Conservation (phyloP, 2,797 vertebrate genomes). For the Acanthurus tractus region DNA sequence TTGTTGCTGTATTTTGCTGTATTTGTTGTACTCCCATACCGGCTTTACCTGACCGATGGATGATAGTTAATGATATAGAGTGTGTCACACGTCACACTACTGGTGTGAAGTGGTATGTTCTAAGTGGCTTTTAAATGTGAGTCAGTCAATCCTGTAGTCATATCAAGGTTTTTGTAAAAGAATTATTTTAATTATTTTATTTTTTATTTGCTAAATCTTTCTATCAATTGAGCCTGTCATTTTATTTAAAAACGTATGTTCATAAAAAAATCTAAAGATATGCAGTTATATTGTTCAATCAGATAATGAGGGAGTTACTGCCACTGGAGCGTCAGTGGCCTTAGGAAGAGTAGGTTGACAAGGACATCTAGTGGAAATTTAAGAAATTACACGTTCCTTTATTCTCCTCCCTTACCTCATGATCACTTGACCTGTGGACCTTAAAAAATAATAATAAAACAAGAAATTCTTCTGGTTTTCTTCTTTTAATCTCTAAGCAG, state of each 20-base stretch:
- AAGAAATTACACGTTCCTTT: constrained; percentile 16
- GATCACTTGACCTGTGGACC: constrained; percentile 21
- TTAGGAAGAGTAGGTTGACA: not conserved
- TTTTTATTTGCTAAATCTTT: no score
- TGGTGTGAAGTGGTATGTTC: not conserved
- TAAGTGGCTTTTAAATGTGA: no score
- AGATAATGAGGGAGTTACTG: no score
- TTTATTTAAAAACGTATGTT: not conserved
- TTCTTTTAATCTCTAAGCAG: not conserved
- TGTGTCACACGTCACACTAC: not conserved
- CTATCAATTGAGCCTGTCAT: not conserved
- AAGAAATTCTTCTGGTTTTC: not conserved
- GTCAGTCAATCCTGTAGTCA: not conserved
- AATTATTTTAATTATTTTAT: no score
- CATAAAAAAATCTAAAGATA: not conserved
- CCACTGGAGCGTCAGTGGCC: not conserved
- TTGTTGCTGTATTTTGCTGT: no score
- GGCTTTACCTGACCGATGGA: not conserved
- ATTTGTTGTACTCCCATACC: not conserved
- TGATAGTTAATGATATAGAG: not conserved
- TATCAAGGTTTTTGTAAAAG: not conserved
- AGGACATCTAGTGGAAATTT: constrained; percentile 70
- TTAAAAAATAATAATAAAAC: constrained; percentile 2
- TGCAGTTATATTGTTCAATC: not conserved
- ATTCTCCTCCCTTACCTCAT: not conserved